Evolutionary conservation across 2,113 vertebrate genomes (phyloP), one percentile per base, ranked within the genome.

Genomic region (Pandion haliaetus): DNA sequence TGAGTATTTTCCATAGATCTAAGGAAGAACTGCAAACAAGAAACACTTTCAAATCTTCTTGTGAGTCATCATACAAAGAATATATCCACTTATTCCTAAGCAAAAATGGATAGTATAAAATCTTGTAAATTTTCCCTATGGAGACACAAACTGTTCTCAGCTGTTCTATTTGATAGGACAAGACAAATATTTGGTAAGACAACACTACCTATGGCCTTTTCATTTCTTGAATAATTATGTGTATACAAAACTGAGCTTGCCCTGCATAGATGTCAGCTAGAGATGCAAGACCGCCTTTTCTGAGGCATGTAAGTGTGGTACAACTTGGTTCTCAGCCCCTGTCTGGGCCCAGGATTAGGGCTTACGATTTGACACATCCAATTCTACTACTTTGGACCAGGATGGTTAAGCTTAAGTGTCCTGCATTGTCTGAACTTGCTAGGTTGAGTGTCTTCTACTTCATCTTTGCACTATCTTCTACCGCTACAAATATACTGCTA

Each of bases 11-110:
- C 83, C 71, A 55, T 29, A 63, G 66, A 89, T 63, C 73, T 77
- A 88, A 34, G 49, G 62, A 89, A 45, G 86, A 70, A 61, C 96
- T 97, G 93, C 32, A 82, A 91, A 95, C n/a, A 93, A 72, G 38
- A 97, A 83, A 61, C 40, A 83, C 16, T 86, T 82, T 72, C 34
- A 87, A 47, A 38, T 70, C 50, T 62, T 70, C 50, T 21, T 57
- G 23, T 34, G 50, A 74, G 58, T 63, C 28, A 47, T 20, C 20
- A 45, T 34, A 38, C 4, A 11, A 89, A 85, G 66, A 54, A 62
- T 42, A 36, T 31, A 71, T 47, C 28, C 12, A 36, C 45, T 80
- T 42, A 62, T 36, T 71, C 23, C 47, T 69, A 61, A 72, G 62
- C 18, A 77, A 81, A 69, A 67, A 34, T 17, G 19, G 16, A 54